Base-by-base conservation (phyloP, 2,888 invertebrate genomes). In the Polyommatus iphigenia region DNA sequence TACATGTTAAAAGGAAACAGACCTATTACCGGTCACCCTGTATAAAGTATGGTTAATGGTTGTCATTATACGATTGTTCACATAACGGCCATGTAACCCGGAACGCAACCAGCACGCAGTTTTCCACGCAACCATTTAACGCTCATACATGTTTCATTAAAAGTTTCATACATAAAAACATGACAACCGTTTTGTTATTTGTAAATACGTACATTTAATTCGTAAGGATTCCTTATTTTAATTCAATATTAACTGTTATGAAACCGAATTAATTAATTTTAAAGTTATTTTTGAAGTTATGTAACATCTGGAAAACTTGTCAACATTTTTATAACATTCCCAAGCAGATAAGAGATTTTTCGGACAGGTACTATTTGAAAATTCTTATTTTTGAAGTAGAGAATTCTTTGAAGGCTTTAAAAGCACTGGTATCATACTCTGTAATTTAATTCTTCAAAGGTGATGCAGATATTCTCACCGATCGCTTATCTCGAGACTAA, bases 31-130 rank as follows among this genome's bases (percentile, higher is more conserved):
- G n/a, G n/a, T n/a, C n/a, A n/a, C n/a, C n/a, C n/a, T n/a, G n/a
- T n/a, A 13, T 50, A 50, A 13, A 50, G 54, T 18, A 18, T 46
- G 41, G 50, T 50, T 50, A 50, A 50, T 50, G 50, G 50, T 62
- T 24, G 62, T 62, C 62, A 62, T 24, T 62, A 62, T 62, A 62
- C 62, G 24, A 62, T 62, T 62, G 62, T 62, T 62, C 62, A 62
- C 62, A 62, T 62, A 62, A 62, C 20, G 24, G 62, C 62, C 24
- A 24, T 24, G 24, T 24, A 62, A 24, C 62, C 62, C 24, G 62
- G 62, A 24, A 62, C 24, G 20, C 24, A 62, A 62, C 20, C 24
- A 62, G 24, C 62, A 62, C 62, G 62, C 62, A 62, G 20, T 24
- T 20, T 10, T 62, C 62, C 10, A 62, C 62, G 62, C 62, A 62